Conservation (phyloP, 2,797 vertebrate species). For the Perodicticus potto region DNA sequence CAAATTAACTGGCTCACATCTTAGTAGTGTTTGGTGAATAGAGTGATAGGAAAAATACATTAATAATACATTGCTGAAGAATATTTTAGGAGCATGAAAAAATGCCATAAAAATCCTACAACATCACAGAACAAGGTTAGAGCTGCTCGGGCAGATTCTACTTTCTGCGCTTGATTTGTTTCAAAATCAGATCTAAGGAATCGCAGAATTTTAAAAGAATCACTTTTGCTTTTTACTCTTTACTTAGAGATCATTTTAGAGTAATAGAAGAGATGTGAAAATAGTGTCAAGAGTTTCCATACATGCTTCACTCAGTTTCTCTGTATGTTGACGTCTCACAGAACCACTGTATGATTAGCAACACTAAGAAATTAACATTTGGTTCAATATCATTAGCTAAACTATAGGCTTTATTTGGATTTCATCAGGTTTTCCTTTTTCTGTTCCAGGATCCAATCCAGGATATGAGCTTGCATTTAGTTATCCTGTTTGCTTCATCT, state of each 20-base stretch:
- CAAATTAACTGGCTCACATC: background rate
- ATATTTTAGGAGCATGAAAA: background rate
- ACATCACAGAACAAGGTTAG: background rate
- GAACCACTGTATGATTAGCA: background rate
- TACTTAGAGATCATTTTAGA: conserved; percentile 30
- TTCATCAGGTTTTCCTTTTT: background rate
- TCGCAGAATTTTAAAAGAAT: conserved; percentile 1
- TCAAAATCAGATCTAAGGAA: background rate
- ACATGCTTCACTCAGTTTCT: background rate
- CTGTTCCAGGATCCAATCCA: background rate
- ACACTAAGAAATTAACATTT: background rate
- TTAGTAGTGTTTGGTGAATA: background rate
- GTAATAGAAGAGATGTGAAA: background rate
- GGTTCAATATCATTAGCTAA: background rate
- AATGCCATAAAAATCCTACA: background rate
- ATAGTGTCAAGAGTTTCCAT: background rate
- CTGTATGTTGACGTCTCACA: background rate
- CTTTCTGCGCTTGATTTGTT: conserved; percentile 2
- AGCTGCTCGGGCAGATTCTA: background rate
- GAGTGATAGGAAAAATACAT: background rate
- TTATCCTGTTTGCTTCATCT: background rate
- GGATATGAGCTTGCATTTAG: background rate
- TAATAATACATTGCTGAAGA: background rate
- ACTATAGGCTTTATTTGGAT: background rate
- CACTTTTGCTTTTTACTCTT: background rate